Conservation (phyloP, 2,888 invertebrate genomes). For the Ophonus ardosiacus region DNA sequence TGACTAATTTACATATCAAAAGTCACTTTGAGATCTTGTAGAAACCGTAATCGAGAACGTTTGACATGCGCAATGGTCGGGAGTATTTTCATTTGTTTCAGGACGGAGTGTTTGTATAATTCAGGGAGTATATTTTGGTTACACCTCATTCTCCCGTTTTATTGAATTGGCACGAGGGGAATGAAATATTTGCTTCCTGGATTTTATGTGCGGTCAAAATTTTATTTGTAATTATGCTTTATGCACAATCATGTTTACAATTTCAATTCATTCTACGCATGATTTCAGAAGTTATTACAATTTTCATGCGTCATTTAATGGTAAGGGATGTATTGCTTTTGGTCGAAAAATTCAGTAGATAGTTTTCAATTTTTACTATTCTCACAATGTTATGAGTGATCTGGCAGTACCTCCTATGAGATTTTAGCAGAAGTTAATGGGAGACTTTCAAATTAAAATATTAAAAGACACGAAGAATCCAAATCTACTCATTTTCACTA, state of each 20-base stretch:
- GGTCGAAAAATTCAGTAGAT: too few relatives aligned
- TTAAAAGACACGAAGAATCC: too few relatives aligned
- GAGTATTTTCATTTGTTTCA: conserved; percentile 23
- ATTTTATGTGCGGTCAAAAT: neutral
- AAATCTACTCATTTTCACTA: too few relatives aligned
- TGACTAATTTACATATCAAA: conserved; percentile 58
- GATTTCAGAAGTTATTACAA: too few relatives aligned
- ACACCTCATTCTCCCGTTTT: neutral
- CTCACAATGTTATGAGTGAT: too few relatives aligned
- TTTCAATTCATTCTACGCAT: neutral
- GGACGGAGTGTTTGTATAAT: neutral
- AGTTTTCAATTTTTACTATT: too few relatives aligned
- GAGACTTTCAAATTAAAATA: too few relatives aligned
- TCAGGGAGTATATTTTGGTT: neutral
- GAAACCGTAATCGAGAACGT: conserved; percentile 14
- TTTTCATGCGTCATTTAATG: too few relatives aligned
- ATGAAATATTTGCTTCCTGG: neutral
- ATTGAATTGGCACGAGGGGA: neutral
- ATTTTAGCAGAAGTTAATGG: too few relatives aligned
- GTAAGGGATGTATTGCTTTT: too few relatives aligned
- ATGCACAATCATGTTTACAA: neutral
- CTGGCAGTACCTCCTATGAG: too few relatives aligned
- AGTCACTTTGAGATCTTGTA: conserved; percentile 33
- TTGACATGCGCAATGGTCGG: conserved; percentile 2
- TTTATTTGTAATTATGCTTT: neutral